Evolutionary conservation across 2,797 vertebrate genomes (phyloP).

Genomic region (Parauchenoglanis punctatus): DNA sequence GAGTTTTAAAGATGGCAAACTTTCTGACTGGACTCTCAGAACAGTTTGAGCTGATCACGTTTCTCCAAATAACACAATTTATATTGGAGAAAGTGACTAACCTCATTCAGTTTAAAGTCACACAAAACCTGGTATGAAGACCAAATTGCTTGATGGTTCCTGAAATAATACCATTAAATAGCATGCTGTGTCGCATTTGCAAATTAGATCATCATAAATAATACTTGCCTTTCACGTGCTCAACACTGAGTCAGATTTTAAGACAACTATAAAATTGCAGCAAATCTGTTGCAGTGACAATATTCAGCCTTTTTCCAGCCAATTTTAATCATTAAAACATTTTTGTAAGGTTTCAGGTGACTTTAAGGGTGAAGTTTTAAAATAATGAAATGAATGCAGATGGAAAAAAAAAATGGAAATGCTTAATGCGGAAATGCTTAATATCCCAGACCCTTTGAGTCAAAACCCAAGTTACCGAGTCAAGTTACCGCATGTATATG

Average conservation of each 20-base stretch:
- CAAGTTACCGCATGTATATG: constrained; percentile 5
- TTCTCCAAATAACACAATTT: background rate
- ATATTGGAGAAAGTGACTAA: background rate
- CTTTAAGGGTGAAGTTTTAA: background rate
- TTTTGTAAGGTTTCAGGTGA: background rate
- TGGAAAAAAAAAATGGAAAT: background rate
- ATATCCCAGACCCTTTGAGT: background rate
- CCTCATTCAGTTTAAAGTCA: constrained; percentile 9
- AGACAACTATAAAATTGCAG: background rate
- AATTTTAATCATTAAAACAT: background rate
- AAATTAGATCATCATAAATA: background rate
- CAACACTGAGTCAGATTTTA: background rate
- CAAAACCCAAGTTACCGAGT: background rate
- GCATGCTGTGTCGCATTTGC: background rate
- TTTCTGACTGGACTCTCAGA: constrained; percentile 1
- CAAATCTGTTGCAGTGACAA: background rate
- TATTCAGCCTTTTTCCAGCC: background rate
- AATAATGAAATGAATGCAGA: background rate
- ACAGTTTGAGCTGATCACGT: background rate
- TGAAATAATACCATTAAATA: background rate
- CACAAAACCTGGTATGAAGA: background rate
- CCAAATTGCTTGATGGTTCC: background rate
- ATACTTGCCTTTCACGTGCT: background rate
- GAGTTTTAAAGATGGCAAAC: constrained; percentile 14
- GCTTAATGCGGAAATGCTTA: background rate